A percentile compares a stretch with the other conserved stretches of the same genome.
Evolutionary conservation across 2,113 vertebrate species (phyloP).

Genomic region (Pogonocichla stellata): DNA sequence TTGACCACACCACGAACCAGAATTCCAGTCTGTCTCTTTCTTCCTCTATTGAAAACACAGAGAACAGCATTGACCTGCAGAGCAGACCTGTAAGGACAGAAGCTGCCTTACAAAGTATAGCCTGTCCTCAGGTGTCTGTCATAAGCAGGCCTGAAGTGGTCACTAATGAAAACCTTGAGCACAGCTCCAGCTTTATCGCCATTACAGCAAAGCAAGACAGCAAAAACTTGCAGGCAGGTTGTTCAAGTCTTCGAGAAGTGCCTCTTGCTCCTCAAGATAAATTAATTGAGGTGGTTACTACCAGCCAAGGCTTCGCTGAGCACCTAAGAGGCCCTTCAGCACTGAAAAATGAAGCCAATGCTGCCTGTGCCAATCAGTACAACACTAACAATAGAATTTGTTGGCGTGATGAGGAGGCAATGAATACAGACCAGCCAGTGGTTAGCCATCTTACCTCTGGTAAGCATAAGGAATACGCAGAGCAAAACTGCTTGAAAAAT

Average conservation of each 20-base stretch:
- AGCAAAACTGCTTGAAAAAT: constrained; percentile 71
- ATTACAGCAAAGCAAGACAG: constrained; percentile 68
- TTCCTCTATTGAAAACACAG: constrained; percentile 65
- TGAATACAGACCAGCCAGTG: constrained; percentile 66
- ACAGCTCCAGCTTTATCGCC: constrained; percentile 60
- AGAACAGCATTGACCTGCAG: constrained; percentile 70
- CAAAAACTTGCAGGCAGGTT: constrained; percentile 64
- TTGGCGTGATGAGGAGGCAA: constrained; percentile 75
- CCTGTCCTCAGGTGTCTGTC: constrained; percentile 82
- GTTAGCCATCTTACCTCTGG: constrained; percentile 37
- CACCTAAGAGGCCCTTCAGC: constrained; percentile 61
- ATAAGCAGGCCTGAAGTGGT: constrained; percentile 79
- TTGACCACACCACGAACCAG: constrained; percentile 80
- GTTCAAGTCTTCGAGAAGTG: constrained; percentile 67
- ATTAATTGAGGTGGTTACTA: constrained; percentile 57
- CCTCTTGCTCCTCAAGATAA: constrained; percentile 71
- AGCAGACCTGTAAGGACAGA: constrained; percentile 74
- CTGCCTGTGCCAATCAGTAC: constrained; percentile 66
- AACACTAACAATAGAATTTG: constrained; percentile 72
- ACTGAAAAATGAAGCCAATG: constrained; percentile 71
- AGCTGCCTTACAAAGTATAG: constrained; percentile 65
- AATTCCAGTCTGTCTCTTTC: constrained; percentile 74
- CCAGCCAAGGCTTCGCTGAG: constrained; percentile 71
- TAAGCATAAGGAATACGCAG: constrained; percentile 74
- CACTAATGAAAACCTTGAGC: constrained; percentile 68